Base-by-base conservation (phyloP, 1,140 invertebrate species). In the Cherax quadricarinatus region DNA sequence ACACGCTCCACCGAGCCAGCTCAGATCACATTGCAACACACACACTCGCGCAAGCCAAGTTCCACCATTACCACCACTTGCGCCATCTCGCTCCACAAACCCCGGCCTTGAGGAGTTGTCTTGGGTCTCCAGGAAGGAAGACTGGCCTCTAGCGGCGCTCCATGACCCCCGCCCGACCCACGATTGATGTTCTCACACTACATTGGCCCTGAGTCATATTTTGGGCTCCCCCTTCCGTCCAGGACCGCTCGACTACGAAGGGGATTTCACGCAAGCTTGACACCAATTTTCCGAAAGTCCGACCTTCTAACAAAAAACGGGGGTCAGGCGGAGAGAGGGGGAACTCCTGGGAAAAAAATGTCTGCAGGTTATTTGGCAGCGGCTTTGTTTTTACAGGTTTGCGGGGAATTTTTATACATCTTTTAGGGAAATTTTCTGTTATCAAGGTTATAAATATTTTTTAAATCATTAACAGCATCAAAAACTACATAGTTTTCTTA, bases 251-350 rank as follows among this genome's bases (percentile, higher is more conserved):
- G 62, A 82, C 57, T 70, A 82, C 88, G 79, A 89, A 66, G 78
- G 80, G 60, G 88, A 89, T 89, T 89, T 89, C 87, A 89, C 87
- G 87, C 87, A 89, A 89, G 87, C 79, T 89, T 89, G 87, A 82
- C 87, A 89, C 87, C 87, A 89, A 89, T 89, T 89, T 89, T 89
- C 87, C 87, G 66, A 89, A 89, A 57, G 78, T 89, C 87, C 87
- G 87, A 81, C 60, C 84, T 49, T 21, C 41, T 70, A 41, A 86
- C 84, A 86, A 86, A 86, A 75, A 75, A 86, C 16, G 70, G 70
- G 49, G 49, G 48, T 18, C 24, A 41, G 66, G 75, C 24, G n/a
- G 21, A 53, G 16, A 24, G n/a, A 24, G 49, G 24, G 48, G 62
- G 70, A 49, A 86, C 18, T 18, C 10, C 21, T 1, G 53, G 10